These are phyloP conservation scores for Chelmon rostratus DNA, from an alignment of 2,797 vertebrate species.

Conservation along the genomic window DNA sequence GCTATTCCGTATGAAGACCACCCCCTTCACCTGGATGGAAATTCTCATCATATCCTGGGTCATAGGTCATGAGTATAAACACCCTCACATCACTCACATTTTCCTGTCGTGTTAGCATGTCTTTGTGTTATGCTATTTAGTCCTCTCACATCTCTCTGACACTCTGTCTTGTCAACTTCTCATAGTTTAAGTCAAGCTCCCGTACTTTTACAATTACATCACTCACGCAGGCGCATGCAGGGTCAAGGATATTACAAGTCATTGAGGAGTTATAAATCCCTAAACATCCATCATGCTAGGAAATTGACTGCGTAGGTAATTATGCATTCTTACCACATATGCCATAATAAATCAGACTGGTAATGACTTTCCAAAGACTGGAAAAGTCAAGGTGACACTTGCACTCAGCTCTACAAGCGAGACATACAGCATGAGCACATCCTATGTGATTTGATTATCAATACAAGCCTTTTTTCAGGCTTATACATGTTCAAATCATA, in stretches of 20 bases:
- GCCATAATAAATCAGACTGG: constrained; percentile 43
- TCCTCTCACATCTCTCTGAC: constrained; percentile 2
- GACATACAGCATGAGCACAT: neutral
- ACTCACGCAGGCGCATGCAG: constrained; percentile 20
- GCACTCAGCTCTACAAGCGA: neutral
- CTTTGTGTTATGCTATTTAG: neutral
- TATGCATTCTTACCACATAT: constrained; percentile 31
- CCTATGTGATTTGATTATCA: neutral
- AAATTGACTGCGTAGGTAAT: constrained; percentile 32
- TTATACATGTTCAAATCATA: constrained; percentile 5
- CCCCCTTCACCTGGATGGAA: constrained; percentile 97
- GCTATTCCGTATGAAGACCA: constrained; percentile 97
- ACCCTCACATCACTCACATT: neutral
- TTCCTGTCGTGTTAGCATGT: neutral
- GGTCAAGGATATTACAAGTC: constrained; percentile 48
- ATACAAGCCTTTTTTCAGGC: neutral
- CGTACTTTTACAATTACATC: constrained; percentile 37
- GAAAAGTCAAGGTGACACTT: constrained; percentile 39
- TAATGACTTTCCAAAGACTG: constrained; percentile 21
- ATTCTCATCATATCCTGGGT: constrained; percentile 98
- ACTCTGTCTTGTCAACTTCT: neutral
- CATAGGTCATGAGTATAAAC: constrained; percentile 86
- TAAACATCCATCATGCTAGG: constrained; percentile 45
- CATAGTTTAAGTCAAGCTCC: constrained; percentile 22
- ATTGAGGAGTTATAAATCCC: constrained; percentile 31